phyloP scores from a whole-genome alignment of 2,797 vertebrate species.

The Holocentrus rufus region DNA sequence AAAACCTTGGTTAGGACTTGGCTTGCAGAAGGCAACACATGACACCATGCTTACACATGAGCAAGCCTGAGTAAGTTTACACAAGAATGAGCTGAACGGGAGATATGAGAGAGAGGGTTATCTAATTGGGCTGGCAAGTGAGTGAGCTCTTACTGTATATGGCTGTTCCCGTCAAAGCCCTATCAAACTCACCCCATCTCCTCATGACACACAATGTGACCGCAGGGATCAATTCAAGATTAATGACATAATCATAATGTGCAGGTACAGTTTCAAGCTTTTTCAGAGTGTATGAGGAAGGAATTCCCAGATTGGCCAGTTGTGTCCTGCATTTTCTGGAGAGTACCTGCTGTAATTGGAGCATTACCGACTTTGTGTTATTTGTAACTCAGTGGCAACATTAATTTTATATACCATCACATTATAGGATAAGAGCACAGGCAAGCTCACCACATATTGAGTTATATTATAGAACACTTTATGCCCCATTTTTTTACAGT shows the following conservation, averaged over 20 bases:
- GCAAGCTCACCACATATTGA: constrained; percentile 12
- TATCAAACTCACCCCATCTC: constrained; percentile 33
- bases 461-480: neutral
- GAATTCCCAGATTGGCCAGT: constrained; percentile 42
- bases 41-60: constrained; percentile 38
- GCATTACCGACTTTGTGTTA: neutral
- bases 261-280: constrained; percentile 40
- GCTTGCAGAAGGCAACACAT: constrained; percentile 47
- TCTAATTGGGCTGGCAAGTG: constrained; percentile 39
- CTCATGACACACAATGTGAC: constrained; percentile 44
- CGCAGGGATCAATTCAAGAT: constrained; percentile 61
- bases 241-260: constrained; percentile 70
- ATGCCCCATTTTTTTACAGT: constrained; percentile 11
- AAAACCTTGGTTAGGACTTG: constrained; percentile 29
- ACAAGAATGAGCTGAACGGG: constrained; percentile 20
- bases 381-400: constrained; percentile 3
- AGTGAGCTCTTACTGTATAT: constrained; percentile 43
- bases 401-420: constrained; percentile 31
- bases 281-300: constrained; percentile 31
- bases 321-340: constrained; percentile 12
- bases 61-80: constrained; percentile 21
- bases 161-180: constrained; percentile 30
- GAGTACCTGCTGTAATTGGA: neutral
- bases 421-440: constrained; percentile 11
- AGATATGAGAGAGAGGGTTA: constrained; percentile 25